Evolutionary conservation across 2,888 invertebrate genomes (phyloP).

Genomic region (Erebia palarica): DNA sequence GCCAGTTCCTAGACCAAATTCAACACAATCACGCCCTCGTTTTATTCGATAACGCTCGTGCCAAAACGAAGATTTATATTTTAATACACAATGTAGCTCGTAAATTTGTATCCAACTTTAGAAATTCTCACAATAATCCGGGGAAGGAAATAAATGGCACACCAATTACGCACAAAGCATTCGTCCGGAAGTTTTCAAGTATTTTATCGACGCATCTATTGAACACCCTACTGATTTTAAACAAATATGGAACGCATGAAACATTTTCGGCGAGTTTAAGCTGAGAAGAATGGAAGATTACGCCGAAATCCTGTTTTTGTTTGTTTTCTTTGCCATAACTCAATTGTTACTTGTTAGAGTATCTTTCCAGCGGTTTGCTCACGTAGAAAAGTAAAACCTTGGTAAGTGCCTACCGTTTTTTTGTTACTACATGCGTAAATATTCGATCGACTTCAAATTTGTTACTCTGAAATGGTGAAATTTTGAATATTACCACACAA

Average conservation of each 20-base stretch:
- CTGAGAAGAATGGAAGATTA: slow-evolving; percentile 73
- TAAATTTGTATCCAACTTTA: slow-evolving; percentile 72
- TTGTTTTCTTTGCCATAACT: slow-evolving; percentile 76
- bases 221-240: slow-evolving; percentile 66
- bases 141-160: slow-evolving; percentile 74
- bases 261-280: slow-evolving; percentile 58
- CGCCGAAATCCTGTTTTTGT: slow-evolving; percentile 80
- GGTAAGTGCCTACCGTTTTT: slow-evolving; percentile 16
- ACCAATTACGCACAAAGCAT: slow-evolving; percentile 71
- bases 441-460: background rate
- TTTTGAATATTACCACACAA: background rate
- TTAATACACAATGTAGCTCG: slow-evolving; percentile 59
- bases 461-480: background rate
- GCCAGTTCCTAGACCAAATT: slow-evolving; percentile 56
- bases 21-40: slow-evolving; percentile 64
- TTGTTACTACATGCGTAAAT: background rate
- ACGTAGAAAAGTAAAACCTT: slow-evolving; percentile 39
- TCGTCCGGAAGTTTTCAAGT: slow-evolving; percentile 76
- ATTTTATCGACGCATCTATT: slow-evolving; percentile 69
- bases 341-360: slow-evolving; percentile 68
- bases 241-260: slow-evolving; percentile 72
- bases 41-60: slow-evolving; percentile 60
- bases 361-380: slow-evolving; percentile 45
- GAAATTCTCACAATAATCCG: slow-evolving; percentile 62
- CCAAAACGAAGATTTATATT: slow-evolving; percentile 76